phyloP scores from a whole-genome alignment of 2,797 vertebrate species.

The Sebastes aleutianus region DNA sequence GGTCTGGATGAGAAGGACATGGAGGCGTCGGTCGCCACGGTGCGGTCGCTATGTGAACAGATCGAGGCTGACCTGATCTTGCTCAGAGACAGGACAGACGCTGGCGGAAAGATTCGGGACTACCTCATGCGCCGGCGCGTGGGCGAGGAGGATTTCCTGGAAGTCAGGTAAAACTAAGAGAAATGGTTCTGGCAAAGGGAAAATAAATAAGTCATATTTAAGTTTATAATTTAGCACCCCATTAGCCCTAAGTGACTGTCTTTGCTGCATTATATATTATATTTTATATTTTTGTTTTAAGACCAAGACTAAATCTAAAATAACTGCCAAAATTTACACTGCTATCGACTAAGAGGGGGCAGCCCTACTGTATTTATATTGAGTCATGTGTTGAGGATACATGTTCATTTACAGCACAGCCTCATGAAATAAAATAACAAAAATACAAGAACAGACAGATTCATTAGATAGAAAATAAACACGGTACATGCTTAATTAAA shows the following conservation, averaged over 20 bases:
- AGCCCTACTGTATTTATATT: too few species aligned
- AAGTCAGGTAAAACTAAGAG: slow-evolving; percentile 86
- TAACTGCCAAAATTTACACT: too few species aligned
- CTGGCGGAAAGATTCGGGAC: slow-evolving; percentile 89
- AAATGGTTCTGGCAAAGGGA: not conserved
- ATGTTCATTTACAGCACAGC: too few species aligned
- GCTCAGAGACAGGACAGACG: slow-evolving; percentile 89
- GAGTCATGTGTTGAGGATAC: too few species aligned
- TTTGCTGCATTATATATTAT: too few species aligned
- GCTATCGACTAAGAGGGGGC: too few species aligned
- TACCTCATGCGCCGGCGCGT: slow-evolving; percentile 93
- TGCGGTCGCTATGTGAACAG: slow-evolving; percentile 94
- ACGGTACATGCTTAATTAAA: not conserved
- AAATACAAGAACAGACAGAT: not conserved
- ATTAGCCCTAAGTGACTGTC: too few species aligned
- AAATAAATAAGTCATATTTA: not conserved
- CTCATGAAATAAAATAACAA: too few species aligned
- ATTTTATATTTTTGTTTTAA: too few species aligned
- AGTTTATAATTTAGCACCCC: not conserved
- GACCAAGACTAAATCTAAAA: too few species aligned
- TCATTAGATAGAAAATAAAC: not conserved
- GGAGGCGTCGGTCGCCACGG: slow-evolving; percentile 93
- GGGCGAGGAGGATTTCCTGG: slow-evolving; percentile 95
- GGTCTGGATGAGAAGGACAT: slow-evolving; percentile 92
- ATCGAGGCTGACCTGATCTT: slow-evolving; percentile 92